Evolutionary conservation across 37 sponge, comb jelly and placozoan species (phyloP).

Genomic region (Oopsacas minuta): DNA sequence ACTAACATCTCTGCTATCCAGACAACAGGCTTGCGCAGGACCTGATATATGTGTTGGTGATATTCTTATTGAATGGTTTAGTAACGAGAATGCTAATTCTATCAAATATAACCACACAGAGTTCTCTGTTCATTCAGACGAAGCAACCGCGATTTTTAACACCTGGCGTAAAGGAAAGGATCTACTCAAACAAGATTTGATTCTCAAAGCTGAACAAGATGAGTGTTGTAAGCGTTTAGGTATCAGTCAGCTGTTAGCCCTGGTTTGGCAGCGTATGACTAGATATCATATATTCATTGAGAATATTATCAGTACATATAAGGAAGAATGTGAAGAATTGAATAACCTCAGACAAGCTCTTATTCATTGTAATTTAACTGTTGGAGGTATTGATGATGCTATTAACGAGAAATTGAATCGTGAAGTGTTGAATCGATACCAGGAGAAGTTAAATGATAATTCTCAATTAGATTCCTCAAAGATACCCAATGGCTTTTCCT

Average conservation of each 20-base stretch:
- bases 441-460: not conserved
- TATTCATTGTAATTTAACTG: not conserved
- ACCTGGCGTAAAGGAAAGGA: not conserved
- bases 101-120: not conserved
- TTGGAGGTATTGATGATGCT: not conserved
- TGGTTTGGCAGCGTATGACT: slow-evolving; percentile 8
- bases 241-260: not conserved
- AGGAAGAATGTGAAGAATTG: not conserved
- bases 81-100: not conserved
- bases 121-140: not conserved
- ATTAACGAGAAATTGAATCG: not conserved
- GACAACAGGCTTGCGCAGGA: not conserved
- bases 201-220: not conserved
- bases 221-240: not conserved
- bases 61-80: not conserved
- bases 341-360: not conserved
- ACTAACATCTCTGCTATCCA: not conserved
- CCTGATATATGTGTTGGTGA: not conserved
- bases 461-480: not conserved
- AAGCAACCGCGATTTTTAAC: not conserved
- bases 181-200: not conserved
- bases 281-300: not conserved
- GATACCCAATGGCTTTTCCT: not conserved
- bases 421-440: not conserved
- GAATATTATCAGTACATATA: not conserved